Evolutionary conservation across 2,113 vertebrate genomes (phyloP).

Genomic region (Peromyscus californicus): DNA sequence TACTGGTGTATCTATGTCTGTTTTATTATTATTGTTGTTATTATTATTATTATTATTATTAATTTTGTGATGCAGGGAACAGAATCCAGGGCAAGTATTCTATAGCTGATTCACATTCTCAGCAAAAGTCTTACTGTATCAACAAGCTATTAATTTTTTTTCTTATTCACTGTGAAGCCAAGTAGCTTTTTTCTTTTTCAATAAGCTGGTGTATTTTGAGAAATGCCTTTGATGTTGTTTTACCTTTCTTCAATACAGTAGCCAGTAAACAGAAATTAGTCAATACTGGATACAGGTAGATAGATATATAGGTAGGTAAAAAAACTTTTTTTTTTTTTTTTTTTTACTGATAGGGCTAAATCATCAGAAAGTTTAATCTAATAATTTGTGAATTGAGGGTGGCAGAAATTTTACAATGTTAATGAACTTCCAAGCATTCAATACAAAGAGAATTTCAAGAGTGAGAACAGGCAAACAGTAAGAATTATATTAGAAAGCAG

Average conservation of each 20-base stretch:
- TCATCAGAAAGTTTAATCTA: slow-evolving; percentile 28
- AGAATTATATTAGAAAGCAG: not conserved
- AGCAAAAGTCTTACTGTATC: not conserved
- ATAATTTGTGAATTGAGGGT: not conserved
- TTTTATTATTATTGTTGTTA: no score
- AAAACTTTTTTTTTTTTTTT: not conserved
- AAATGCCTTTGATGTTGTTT: slow-evolving; percentile 22
- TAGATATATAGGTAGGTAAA: not conserved
- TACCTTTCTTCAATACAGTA: slow-evolving; percentile 52
- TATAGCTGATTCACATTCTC: no score
- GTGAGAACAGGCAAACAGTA: not conserved
- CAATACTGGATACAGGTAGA: not conserved
- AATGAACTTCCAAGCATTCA: slow-evolving; percentile 18
- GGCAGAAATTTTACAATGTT: slow-evolving; percentile 43
- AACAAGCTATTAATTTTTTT: not conserved
- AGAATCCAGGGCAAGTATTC: not conserved
- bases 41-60: not conserved
- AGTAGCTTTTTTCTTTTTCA: not conserved
- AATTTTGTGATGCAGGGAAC: not conserved
- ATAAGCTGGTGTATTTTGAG: slow-evolving; percentile 15
- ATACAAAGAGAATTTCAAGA: slow-evolving; percentile 47
- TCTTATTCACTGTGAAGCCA: no score
- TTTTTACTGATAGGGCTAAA: not conserved
- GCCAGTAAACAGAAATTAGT: not conserved
- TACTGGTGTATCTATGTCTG: not conserved